Evolutionary conservation across 92 coral and sea anemone species (phyloP), one percentile per base, ranked within the genome.

Genomic region (Siderastrea radians): DNA sequence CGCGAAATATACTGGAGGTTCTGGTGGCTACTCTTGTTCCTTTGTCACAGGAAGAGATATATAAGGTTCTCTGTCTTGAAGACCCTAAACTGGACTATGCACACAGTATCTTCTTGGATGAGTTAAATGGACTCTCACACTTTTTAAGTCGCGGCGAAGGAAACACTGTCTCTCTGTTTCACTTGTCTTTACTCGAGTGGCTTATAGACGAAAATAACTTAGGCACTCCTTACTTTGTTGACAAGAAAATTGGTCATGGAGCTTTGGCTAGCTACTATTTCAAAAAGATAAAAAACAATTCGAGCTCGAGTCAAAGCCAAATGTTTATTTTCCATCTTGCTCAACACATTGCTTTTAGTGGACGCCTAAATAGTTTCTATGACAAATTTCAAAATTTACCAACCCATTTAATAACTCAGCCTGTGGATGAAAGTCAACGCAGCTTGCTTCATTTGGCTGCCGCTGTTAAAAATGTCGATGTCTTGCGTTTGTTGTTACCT

Each of bases 171-270:
- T 75, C 79, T 26, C 62, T 93, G 47, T 93, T 75, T 49, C 95
- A 93, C 63, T 79, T 75, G 11, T 86, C 93, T 12, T 91, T 93
- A 17, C 71, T 67, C 26, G 95, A 93, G 70, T 93, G 96, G 96
- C 79, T 93, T 48, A 84, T 84, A 17, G 75, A 84, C 48, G 59
- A 87, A n/a, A 48, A 67, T 12, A 78, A 91, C 73, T 71, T 64
- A 60, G 90, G 83, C 1, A 73, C 90, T 12, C 43, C 52, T 13
- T 90, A 69, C 68, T 87, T 61, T 60, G 90, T 93, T 5, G 83
- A 83, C 74, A 86, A 87, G n/a, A 64, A 45, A 53, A 72, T 59
- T 13, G 96, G 96, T 57, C 89, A 87, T 63, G 66, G 69, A 55
- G 75, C 69, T 54, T 70, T 90, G 16, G 90, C 90, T 26, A 68